Percentiles rank a stretch among this genome's conserved stretches.
phyloP scores from a whole-genome alignment of 2,888 invertebrate genomes.

The Corbicula japonica region DNA sequence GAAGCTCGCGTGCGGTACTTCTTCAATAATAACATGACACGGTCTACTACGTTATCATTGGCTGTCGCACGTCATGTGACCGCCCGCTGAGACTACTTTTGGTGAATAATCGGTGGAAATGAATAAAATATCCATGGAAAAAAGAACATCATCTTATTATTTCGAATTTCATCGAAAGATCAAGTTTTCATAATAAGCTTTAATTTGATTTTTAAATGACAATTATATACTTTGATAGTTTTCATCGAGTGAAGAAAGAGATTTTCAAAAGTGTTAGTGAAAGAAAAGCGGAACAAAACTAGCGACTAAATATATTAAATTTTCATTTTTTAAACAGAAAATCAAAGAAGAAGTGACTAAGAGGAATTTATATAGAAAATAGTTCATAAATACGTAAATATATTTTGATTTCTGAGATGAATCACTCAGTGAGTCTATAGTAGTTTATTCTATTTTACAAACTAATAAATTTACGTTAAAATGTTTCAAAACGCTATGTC shows the following conservation, averaged over 20 bases:
- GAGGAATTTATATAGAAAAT: no score
- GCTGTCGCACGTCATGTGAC: constrained; percentile 67
- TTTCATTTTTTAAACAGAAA: no score
- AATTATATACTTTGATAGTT: constrained; percentile 56
- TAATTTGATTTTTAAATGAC: constrained; percentile 68
- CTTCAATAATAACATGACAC: constrained; percentile 44
- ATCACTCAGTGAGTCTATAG: constrained; percentile 4
- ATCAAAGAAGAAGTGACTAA: no score
- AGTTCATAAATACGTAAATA: no score
- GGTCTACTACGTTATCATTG: constrained; percentile 58
- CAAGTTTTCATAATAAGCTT: constrained; percentile 63
- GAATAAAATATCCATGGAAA: constrained; percentile 69
- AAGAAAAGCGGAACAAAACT: no score
- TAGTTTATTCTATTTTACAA: neutral
- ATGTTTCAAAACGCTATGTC: constrained; percentile 83
- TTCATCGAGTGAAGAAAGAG: constrained; percentile 17
- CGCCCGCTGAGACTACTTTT: constrained; percentile 54
- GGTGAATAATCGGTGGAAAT: constrained; percentile 66
- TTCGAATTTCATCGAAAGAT: constrained; percentile 63
- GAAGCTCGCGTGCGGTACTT: constrained; percentile 58
- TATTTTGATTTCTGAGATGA: no score
- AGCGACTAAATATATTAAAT: no score
- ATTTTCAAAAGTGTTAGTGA: constrained; percentile 5
- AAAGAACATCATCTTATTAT: constrained; percentile 63
- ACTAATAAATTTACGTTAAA: constrained; percentile 4